These are phyloP conservation scores for Asbolus verrucosus DNA, from an alignment of 1,140 invertebrate genomes.

Conservation along the genomic window DNA sequence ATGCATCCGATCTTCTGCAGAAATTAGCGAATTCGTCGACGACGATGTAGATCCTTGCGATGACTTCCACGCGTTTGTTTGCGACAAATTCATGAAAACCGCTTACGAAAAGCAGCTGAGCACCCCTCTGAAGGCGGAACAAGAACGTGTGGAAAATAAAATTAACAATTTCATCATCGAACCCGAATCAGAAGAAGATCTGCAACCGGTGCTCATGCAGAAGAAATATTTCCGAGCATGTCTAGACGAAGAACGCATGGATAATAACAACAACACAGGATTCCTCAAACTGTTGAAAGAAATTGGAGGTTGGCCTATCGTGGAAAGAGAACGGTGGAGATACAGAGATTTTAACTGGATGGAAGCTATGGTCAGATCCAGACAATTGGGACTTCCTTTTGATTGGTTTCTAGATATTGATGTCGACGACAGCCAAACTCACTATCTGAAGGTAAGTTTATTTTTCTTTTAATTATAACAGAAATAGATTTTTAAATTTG, in stretches of 20 bases:
- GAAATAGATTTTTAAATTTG: background rate
- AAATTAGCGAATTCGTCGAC: conserved; percentile 66
- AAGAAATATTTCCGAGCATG: conserved; percentile 81
- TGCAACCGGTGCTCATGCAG: conserved; percentile 64
- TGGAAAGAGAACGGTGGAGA: conserved; percentile 72
- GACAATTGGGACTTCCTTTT: conserved; percentile 69
- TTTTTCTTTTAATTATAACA: background rate
- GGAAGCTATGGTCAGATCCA: conserved; percentile 73
- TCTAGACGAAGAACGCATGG: conserved; percentile 75
- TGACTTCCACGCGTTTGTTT: conserved; percentile 76
- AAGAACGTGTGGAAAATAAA: conserved; percentile 12
- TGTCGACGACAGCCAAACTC: conserved; percentile 1
- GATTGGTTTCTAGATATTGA: conserved; percentile 60
- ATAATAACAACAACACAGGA: conserved; percentile 55
- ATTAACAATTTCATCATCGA: conserved; percentile 30
- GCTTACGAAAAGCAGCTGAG: conserved; percentile 58
- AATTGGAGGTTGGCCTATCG: conserved; percentile 82
- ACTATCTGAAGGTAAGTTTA: conserved; percentile 4
- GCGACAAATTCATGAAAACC: conserved; percentile 71
- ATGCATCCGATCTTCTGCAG: conserved; percentile 47
- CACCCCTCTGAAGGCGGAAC: conserved; percentile 4
- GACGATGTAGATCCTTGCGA: conserved; percentile 73
- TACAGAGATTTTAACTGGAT: conserved; percentile 75
- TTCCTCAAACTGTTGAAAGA: conserved; percentile 69
- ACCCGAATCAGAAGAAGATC: conserved; percentile 21